Base-by-base conservation (phyloP, 1,140 invertebrate genomes). In the Drosophila grimshawi region DNA sequence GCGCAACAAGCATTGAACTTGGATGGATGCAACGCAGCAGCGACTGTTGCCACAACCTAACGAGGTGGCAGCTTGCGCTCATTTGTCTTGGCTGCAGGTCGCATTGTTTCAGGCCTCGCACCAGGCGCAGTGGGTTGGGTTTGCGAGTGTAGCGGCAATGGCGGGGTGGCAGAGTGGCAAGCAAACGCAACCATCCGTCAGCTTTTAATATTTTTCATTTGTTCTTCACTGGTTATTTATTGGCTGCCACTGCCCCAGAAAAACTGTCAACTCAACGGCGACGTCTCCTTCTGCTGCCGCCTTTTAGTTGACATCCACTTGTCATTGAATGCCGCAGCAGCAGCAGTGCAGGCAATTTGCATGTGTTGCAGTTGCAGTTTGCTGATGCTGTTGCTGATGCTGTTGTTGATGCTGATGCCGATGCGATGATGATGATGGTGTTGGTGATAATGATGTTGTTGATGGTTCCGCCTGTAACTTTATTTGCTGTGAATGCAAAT, bases 141-240 rank as follows among this genome's bases (percentile, higher is more conserved):
- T 19, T 1, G 19, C 2, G 19, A 19, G 19, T 19, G 19, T 19
- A 19, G 19, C 19, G 51, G 5, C 0, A 3, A 2, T 5, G 41
- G 4, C 0, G 11, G 30, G 55, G 7, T 27, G 64, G 19, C 46
- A 49, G 60, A 46, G 60, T 29, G 30, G 60, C 53, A 62, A 60
- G 56, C 55, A 72, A 86, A 86, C 51, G 59, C 53, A 69, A 56
- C 79, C 79, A 86, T 86, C 76, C 71, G 83, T 86, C 82, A 86
- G 78, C 61, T 86, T 86, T 86, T 86, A 86, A 86, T 86, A 86
- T 86, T 86, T 86, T 86, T 79, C 82, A 86, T 86, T 86, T 86
- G 76, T 69, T 69, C 72, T 76, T 67, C 76, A 70, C 76, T 73
- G 62, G 61, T 79, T 86, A 85, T 85, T 86, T 81, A 85, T 86